Conservation (phyloP, 2,888 invertebrate genomes). For the Gymnocheta viridis region DNA sequence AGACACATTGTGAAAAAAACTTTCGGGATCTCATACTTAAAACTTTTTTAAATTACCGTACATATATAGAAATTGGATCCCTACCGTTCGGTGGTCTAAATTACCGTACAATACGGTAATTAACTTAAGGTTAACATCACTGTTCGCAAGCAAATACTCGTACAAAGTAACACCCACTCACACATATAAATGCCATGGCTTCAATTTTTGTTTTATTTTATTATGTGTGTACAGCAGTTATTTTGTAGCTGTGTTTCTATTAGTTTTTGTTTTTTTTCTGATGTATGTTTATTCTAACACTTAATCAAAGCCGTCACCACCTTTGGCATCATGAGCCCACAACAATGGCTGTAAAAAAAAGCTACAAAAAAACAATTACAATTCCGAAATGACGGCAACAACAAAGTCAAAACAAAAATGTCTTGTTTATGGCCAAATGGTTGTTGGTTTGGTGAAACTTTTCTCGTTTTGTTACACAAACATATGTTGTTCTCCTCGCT, state of each 20-base stretch:
- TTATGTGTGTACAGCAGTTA: no score
- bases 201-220: conserved; percentile 35
- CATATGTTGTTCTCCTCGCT: neutral
- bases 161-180: neutral
- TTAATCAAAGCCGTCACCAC: conserved; percentile 69
- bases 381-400: conserved; percentile 19
- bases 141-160: no score
- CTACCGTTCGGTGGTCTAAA: no score
- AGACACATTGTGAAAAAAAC: no score
- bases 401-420: conserved; percentile 51
- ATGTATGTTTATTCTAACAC: conserved; percentile 63
- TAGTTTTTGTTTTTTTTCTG: conserved; percentile 5
- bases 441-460: conserved; percentile 15
- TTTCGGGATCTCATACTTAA: no score
- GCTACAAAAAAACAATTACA: neutral
- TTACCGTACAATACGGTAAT: no score
- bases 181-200: neutral
- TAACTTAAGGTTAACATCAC: no score
- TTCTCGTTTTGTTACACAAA: conserved; percentile 7
- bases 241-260: neutral
- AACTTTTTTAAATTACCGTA: no score
- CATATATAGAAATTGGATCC: no score
- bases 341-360: conserved; percentile 8
- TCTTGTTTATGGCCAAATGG: conserved; percentile 53
- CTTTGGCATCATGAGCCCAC: conserved; percentile 61